Evolutionary conservation across 2,797 vertebrate species (phyloP), one percentile per base, ranked within the genome.

Genomic region (Bovichtus variegatus): DNA sequence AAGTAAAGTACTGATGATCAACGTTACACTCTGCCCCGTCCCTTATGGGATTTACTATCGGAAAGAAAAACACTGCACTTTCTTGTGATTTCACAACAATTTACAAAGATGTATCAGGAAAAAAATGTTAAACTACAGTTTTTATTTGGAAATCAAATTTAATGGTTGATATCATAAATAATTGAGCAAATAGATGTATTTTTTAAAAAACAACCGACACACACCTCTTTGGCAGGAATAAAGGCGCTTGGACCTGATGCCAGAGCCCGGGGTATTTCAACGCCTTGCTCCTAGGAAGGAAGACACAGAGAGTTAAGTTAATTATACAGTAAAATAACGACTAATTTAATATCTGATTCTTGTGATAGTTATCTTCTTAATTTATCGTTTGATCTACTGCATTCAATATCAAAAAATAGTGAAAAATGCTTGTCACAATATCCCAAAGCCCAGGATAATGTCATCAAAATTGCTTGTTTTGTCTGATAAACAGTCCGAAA

Each of bases 161-260:
- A n/a, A 40, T 19, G 18, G 4, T 5, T 68, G 15, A 38, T 36
- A 19, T 8, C 4, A 68, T 59, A 47, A 27, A 67, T 13, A 25
- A 25, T 19, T 2, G 19, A 46, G 21, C 31, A 9, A 47, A 65
- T 8, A 18, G 15, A 64, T 41, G 3, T 31, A 27, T 3, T 53
- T 41, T 51, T 3, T 53, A 41, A 51, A 5, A 38, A 25, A 72
- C 2, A 34, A 41, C 9, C 13, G 29, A 50, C 27, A 78, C 78
- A 40, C 27, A 92, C 91, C 87, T 89, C 93, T 90, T 93, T 94
- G 66, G 92, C 87, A 0, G 95, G 94, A 79, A 97, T 96, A 85
- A 97, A 97, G 84, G 93, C 81, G 5, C 96, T 97, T 64, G 96
- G 96, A 16, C 96, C 94, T 40, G 91, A 90, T 5, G 88, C 88